Evolutionary conservation across 2,797 vertebrate genomes (phyloP), one percentile per base, ranked within the genome.

Genomic region (Rhinichthys osculus): DNA sequence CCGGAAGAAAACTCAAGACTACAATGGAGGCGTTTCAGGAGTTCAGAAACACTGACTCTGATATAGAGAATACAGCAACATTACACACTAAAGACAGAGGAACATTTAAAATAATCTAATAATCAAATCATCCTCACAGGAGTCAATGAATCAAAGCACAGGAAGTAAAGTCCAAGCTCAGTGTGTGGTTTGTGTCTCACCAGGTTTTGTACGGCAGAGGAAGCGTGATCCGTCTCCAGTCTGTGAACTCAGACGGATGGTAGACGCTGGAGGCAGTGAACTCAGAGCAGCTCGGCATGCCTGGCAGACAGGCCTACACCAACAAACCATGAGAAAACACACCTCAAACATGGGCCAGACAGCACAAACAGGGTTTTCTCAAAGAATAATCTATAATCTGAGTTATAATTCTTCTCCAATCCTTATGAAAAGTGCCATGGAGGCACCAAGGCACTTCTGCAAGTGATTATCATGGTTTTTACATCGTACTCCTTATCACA

Each of bases 281-380:
- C 93, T 99, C 98, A 66, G 97, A 96, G 91, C 98, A 99, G 93
- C 98, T 99, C 0, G 98, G 97, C 98, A 99, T 99, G 86, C 98
- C 97, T 57, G 98, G 98, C 90, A 99, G 96, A 91, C 98, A 99
- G 89, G 98, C 97, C 98, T 99, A 89, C 84, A 83, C 35, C 80
- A 19, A 82, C 13, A 87, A 30, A 91, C 85, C 90, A 77, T 84
- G 27, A 66, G 62, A 17, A 62, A 33, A 66, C 27, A 66, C 27
- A 16, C 27, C 62, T 66, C 27, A 17, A 3, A 33, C 62, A 3
- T 13, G 44, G 42, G 44, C 44, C 54, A 23, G 21, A 57, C 54
- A 57, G 21, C 52, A 57, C 54, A 59, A 23, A 27, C 7, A 27
- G 14, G 30, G 27, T 23, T 35, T 7, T 35, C 13, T 89, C 87